phyloP scores from a whole-genome alignment of 2,113 vertebrate species.

The Pavo muticus region DNA sequence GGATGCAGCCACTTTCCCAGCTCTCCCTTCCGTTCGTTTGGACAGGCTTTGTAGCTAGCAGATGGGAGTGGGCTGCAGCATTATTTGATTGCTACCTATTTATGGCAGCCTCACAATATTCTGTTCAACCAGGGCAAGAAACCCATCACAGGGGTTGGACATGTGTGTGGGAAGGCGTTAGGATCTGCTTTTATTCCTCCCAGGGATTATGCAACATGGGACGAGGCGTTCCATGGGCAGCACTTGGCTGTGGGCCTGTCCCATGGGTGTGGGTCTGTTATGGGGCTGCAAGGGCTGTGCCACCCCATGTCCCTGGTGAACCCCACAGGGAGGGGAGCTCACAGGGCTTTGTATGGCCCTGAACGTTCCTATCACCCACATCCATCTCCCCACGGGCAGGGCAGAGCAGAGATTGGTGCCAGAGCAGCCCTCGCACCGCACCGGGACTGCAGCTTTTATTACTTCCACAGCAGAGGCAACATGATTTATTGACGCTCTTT shows the following conservation, averaged over 20 bases:
- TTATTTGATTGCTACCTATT: constrained; percentile 55
- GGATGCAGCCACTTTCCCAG: neutral
- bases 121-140: constrained; percentile 12
- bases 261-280: no score
- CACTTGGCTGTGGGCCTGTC: no score
- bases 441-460: constrained; percentile 4
- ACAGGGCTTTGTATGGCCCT: neutral
- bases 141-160: neutral
- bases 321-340: rapidly evolving
- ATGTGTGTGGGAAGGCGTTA: constrained; percentile 27
- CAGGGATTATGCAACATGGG: constrained; percentile 9
- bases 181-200: neutral
- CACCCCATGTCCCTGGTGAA: neutral
- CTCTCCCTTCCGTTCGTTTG: neutral
- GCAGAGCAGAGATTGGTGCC: rapidly evolving
- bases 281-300: no score
- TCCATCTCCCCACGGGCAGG: rapidly evolving
- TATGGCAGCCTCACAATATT: constrained; percentile 36
- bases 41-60: constrained; percentile 19
- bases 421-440: neutral
- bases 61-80: constrained; percentile 70
- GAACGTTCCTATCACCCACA: neutral
- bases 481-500: constrained; percentile 29
- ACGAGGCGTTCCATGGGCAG: no score
- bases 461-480: neutral